Base-by-base conservation (phyloP, 2,888 invertebrate genomes). In the Papilio gigon region DNA sequence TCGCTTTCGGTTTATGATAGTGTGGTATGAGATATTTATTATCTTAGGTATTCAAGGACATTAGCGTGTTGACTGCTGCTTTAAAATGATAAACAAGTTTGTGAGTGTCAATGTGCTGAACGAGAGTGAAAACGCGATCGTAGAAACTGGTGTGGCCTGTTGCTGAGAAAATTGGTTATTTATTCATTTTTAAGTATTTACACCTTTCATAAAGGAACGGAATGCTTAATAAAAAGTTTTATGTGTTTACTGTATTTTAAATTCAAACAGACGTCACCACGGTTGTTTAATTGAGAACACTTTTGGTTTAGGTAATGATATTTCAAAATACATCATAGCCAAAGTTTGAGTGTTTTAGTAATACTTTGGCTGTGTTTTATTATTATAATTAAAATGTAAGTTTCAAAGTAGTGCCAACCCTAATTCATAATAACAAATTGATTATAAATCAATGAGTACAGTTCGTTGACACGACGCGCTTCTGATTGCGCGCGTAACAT, bases 91-190 rank as follows among this genome's bases (percentile, higher is more conserved):
- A 33, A 60, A 66, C 58, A 35, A 35, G 60, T 60, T 47, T 27
- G 9, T 30, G 37, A 40, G 50, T 61, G 37, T 65, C 58, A 65
- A 58, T 58, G 42, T 44, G 4, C 53, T 9, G 37, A 42, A 56
- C 30, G 66, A 59, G 59, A 66, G 66, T 66, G 66, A 60, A 66
- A 66, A 66, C 66, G 11, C 25, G 60, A 47, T 59, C 60, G 6
- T 9, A 17, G 25, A 59, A 66, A 66, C 60, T 17, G 17, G 66
- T 47, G 25, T 50, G 25, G 60, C 47, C 6, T 60, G 66, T 50
- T 65, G 33, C 33, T 20, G 44, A 56, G 65, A 42, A 42, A 42
- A 58, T 64, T 30, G 20, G 42, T 56, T 30, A 58, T 56, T 56
- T 27, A 40, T 30, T 30, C 25, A 14, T 40, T 22, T 14, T 44